Evolutionary conservation across 2,797 vertebrate species (phyloP).

Genomic region (Rhodeus uyekii): DNA sequence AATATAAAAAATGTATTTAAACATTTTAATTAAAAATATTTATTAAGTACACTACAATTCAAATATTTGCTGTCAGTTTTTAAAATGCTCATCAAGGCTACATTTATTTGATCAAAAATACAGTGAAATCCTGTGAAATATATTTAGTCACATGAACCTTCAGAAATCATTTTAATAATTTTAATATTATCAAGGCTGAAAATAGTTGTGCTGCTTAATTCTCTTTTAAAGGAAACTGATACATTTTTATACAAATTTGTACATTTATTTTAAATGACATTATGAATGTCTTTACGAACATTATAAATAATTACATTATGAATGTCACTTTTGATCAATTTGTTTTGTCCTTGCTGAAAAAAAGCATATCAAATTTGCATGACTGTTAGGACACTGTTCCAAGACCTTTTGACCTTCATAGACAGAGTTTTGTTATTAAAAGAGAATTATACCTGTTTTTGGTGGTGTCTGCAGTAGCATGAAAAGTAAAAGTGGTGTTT

Average conservation of each 20-base stretch:
- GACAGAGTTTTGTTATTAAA: not conserved
- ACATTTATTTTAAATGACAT: too few relatives aligned
- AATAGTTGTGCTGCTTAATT: not conserved
- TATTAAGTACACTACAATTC: not conserved
- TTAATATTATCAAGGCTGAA: not conserved
- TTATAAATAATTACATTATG: too few relatives aligned
- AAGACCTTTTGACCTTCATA: too few relatives aligned
- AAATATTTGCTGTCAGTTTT: not conserved
- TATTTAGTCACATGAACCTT: not conserved
- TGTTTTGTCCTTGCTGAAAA: not conserved
- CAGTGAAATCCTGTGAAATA: not conserved
- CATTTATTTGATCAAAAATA: not conserved
- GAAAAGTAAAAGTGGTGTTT: constrained; percentile 2
- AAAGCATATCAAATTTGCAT: not conserved
- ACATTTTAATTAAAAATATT: not conserved
- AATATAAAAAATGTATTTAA: not conserved
- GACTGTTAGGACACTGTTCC: too few relatives aligned
- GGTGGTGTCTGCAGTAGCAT: not conserved
- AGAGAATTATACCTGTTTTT: not conserved
- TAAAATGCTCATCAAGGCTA: not conserved
- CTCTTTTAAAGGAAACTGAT: not conserved
- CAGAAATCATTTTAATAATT: not conserved
- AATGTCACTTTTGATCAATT: not conserved
- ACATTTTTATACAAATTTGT: not conserved
- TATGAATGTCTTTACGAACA: not conserved